Base-by-base conservation (phyloP, 2,797 vertebrate species). In the Telmatherina bonti region DNA sequence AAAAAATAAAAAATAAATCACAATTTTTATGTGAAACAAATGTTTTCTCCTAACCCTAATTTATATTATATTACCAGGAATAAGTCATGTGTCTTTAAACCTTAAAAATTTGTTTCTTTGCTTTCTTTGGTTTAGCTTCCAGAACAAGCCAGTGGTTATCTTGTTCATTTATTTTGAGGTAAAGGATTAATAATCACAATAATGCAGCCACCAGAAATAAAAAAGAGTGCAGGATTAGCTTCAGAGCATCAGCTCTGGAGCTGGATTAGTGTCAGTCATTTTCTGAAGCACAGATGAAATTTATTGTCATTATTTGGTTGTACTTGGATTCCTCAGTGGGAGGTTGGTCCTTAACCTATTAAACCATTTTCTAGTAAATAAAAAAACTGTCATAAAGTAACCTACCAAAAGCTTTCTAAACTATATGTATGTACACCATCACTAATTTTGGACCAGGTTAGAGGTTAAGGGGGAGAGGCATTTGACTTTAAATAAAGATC, bases 401-500 rank as follows among this genome's bases (percentile, higher is more conserved):
- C 2, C 45, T 63, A 41, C 43, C 38, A 1, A 45, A 61, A 18
- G 9, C 5, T 27, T 10, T 0, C 22, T 2, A 0, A 49, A 49
- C 2, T 49, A 24, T 49, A 22, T 59, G 7, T 38, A 9, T 13
- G 20, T 38, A 9, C 3, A 15, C 33, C n/a, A 3, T n/a, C 53
- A 64, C n/a, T 26, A 53, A 57, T 36, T 24, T 59, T 41, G 51
- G 38, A 43, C 52, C n/a, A 62, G 26, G 52, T 6, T 38, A 29
- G 31, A 16, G 31, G 30, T 20, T 10, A 49, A 43, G 38, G 27
- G 59, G 73, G 71, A n/a, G 45, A 60, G 74, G 59, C 64, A 71
- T 66, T 52, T 12, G 52, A 78, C 67, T 62, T 78, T 82, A 69
- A 74, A 78, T 77, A 55, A 18, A 57, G 65, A 81, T 85, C 67